Conservation (phyloP, 2,888 invertebrate genomes). For the Pharmacophagus antenor region DNA sequence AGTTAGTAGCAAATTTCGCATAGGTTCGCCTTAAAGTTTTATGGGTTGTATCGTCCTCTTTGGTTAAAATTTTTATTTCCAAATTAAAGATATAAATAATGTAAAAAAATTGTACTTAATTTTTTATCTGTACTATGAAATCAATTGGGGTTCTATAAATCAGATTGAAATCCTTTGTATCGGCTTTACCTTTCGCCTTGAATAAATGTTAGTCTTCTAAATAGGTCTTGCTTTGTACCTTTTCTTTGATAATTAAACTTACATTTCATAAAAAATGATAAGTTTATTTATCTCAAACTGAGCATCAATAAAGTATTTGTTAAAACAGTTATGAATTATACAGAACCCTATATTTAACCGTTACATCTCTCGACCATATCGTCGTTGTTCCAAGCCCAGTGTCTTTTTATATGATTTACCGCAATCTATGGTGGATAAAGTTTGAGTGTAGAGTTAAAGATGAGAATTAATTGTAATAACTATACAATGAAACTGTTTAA, state of each 20-base stretch:
- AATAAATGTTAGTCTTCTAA: neutral
- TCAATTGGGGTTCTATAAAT: constrained; percentile 7
- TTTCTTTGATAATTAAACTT: neutral
- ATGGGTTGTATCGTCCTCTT: too few species aligned
- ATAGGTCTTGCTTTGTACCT: neutral
- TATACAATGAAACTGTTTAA: neutral
- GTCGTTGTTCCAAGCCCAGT: constrained; percentile 15
- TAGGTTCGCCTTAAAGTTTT: neutral
- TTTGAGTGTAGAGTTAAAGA: constrained; percentile 13
- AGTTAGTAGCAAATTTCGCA: neutral
- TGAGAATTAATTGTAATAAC: neutral
- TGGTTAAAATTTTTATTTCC: too few species aligned
- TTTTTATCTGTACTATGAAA: neutral
- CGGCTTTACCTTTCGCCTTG: neutral
- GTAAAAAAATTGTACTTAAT: too few species aligned
- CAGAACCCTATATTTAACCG: constrained; percentile 22
- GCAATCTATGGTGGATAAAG: constrained; percentile 24
- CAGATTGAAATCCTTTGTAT: neutral
- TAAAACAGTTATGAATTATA: constrained; percentile 2
- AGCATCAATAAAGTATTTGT: neutral
- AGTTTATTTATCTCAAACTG: neutral
- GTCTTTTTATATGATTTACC: constrained; percentile 20
- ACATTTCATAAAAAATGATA: neutral
- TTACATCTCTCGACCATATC: constrained; percentile 18
- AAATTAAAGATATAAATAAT: too few species aligned